Conservation (phyloP, 2,113 vertebrate genomes). For the Egretta garzetta region DNA sequence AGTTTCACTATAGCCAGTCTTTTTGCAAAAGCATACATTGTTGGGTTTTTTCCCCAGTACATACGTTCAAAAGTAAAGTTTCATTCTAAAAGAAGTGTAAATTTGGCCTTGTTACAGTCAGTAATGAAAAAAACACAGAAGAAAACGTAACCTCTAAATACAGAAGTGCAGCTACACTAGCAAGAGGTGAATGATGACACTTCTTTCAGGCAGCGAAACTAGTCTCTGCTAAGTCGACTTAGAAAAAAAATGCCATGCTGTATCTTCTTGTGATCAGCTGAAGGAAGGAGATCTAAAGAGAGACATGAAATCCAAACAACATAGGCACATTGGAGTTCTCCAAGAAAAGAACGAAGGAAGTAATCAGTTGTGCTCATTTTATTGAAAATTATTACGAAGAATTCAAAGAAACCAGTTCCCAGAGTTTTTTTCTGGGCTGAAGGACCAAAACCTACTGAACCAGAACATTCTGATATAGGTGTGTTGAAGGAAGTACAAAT, state of each 20-base stretch:
- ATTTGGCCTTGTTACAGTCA: neutral
- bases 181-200: neutral
- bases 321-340: neutral
- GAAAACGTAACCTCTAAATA: neutral
- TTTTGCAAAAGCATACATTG: neutral
- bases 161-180: neutral
- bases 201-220: neutral
- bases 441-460: neutral
- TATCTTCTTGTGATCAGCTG: neutral
- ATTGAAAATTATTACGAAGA: neutral
- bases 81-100: neutral
- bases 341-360: neutral
- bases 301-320: neutral
- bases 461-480: neutral
- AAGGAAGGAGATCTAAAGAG: neutral
- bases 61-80: neutral
- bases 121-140: neutral
- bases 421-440: neutral
- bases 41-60: neutral
- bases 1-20: neutral
- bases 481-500: neutral
- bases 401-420: neutral
- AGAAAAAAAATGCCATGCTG: fast-evolving
- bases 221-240: neutral
- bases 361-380: neutral